Base-by-base conservation (phyloP, 2,888 invertebrate genomes). In the Aleiodes leptofemur region DNA sequence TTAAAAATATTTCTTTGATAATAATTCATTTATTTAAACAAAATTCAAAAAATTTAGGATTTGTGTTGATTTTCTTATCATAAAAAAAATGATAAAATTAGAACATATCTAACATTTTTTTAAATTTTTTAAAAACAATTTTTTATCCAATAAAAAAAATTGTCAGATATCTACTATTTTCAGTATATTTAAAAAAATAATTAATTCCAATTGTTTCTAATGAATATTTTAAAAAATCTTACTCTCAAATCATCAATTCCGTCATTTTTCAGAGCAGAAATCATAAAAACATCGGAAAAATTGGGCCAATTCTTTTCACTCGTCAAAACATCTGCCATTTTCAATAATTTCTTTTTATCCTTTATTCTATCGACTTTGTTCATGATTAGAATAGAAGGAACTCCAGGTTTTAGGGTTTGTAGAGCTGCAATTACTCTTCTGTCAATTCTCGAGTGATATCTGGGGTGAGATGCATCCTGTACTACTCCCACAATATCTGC, bases 221-320 rank as follows among this genome's bases (percentile, higher is more conserved):
- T 23, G 23, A 23, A 23, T 29, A 23, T 31, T 14, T 53, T 34
- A 73, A 34, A 6, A 56, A 43, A 13, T 11, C 82, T 84, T 87
- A 95, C 95, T 90, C 93, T 93, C 38, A 97, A 90, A 82, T 94
- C 94, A 43, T 91, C 90, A 1, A 96, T 90, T 1, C 97, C 97
- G 89, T 93, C 93, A 29, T 95, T 95, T 73, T 93, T 93, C 34
- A 97, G 87, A 0, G 97, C 95, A 8, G 98, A 98, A n/a, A 97
- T 92, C 91, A 98, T 94, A 87, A 99, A 99, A 9, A 98, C 94
- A 86, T 96, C 94, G 34, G 93, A 92, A 89, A 99, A 99, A 80
- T 94, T 88, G n/a, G 93, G 92, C 95, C 95, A 96, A 7, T 93
- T 93, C 0, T 79, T 74, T 0, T 86, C 83, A 6, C 93, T 93